Conservation (phyloP, 2,888 invertebrate genomes). For the Dolomedes plantarius region DNA sequence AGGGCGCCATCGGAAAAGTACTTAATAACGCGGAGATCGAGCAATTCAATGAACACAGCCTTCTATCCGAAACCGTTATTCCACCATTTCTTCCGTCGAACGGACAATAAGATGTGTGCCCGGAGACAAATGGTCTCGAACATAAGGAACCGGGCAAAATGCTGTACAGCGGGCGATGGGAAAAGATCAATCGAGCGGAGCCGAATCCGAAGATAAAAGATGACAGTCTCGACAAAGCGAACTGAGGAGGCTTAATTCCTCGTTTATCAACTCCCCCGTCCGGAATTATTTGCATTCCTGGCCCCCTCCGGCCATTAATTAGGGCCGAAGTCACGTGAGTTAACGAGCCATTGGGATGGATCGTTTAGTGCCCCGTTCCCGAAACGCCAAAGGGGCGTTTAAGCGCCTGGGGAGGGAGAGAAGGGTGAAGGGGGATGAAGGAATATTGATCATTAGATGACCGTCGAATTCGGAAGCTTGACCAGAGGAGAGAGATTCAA, state of each 20-base stretch:
- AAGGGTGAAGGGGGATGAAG: not conserved
- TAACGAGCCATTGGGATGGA: constrained; percentile 58
- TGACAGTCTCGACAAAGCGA: constrained; percentile 64
- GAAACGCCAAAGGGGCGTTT: constrained; percentile 19
- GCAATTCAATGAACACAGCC: too few relatives aligned
- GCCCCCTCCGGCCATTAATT: constrained; percentile 70
- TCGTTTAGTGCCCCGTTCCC: constrained; percentile 34
- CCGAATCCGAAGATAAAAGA: constrained; percentile 66
- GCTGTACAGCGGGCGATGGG: not conserved
- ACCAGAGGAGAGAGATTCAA: constrained; percentile 13
- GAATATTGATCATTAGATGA: constrained; percentile 18
- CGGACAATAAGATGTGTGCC: too few relatives aligned
- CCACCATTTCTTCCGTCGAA: not conserved
- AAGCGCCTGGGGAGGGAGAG: not conserved
- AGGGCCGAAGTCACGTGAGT: constrained; percentile 66
- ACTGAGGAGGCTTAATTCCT: constrained; percentile 71
- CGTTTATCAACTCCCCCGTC: constrained; percentile 68
- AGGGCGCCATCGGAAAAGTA: too few relatives aligned
- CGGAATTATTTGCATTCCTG: constrained; percentile 70
- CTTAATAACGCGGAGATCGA: too few relatives aligned
- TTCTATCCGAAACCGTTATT: too few relatives aligned
- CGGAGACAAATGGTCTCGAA: not conserved
- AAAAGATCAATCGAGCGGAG: not conserved
- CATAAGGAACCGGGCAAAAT: constrained; percentile 4
- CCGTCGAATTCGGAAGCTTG: constrained; percentile 14